Percentiles rank a stretch among this genome's conserved stretches.
Conservation (phyloP, 2,888 invertebrate genomes). For the Macaria notata region DNA sequence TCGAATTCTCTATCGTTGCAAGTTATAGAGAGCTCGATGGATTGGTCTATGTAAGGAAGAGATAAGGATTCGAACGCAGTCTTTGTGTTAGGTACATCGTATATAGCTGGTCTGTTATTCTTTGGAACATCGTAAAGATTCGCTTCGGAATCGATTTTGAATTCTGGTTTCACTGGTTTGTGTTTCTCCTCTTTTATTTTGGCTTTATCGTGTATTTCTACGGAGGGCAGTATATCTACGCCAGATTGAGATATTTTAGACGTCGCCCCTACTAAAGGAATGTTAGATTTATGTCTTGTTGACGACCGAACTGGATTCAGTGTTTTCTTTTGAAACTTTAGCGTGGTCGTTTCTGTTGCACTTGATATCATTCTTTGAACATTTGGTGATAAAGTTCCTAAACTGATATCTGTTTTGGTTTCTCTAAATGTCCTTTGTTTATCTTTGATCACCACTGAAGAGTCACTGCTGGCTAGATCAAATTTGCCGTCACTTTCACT, state of each 20-base stretch:
- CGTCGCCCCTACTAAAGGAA: conserved; percentile 76
- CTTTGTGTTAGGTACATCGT: conserved; percentile 71
- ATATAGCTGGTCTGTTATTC: conserved; percentile 71
- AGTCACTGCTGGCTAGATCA: conserved; percentile 59
- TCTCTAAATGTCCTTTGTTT: conserved; percentile 66
- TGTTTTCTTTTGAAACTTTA: conserved; percentile 71
- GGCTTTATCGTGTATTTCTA: conserved; percentile 72
- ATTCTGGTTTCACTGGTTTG: conserved; percentile 55
- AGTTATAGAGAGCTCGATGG: conserved; percentile 73
- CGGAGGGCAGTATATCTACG: conserved; percentile 69
- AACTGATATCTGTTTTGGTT: conserved; percentile 59
- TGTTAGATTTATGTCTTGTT: conserved; percentile 66
- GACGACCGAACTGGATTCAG: conserved; percentile 58
- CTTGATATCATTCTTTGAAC: conserved; percentile 84
- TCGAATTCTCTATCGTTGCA: conserved; percentile 79
- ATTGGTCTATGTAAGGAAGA: conserved; percentile 74
- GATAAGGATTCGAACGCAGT: conserved; percentile 74
- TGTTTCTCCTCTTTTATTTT: conserved; percentile 57
- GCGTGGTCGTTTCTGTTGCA: conserved; percentile 69
- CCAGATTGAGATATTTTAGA: conserved; percentile 79
- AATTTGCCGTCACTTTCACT: conserved; percentile 61
- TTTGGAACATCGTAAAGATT: conserved; percentile 71
- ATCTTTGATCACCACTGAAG: conserved; percentile 46
- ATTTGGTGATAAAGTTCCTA: conserved; percentile 83
- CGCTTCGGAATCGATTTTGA: conserved; percentile 57